phyloP scores from a whole-genome alignment of 2,797 vertebrate genomes.

The Chaetophractus vellerosus region DNA sequence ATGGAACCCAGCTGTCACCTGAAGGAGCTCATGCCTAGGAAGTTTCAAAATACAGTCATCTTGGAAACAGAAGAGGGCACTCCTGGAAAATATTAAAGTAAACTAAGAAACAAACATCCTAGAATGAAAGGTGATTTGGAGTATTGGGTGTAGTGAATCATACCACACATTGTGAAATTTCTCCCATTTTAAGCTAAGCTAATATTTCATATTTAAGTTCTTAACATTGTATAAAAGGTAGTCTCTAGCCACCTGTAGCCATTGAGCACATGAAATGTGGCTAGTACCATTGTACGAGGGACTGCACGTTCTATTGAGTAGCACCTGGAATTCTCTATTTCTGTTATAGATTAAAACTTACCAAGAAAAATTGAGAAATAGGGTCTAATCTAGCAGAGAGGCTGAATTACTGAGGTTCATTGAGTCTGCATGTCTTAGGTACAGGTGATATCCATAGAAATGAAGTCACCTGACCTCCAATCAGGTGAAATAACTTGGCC shows the following conservation, averaged over 20 bases:
- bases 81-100: neutral
- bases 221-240: neutral
- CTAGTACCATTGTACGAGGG: no score
- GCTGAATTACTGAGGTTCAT: neutral
- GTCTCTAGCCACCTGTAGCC: neutral
- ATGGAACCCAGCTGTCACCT: neutral
- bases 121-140: neutral
- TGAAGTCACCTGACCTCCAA: neutral
- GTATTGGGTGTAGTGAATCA: fast-evolving
- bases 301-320: neutral
- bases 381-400: neutral
- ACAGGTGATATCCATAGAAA: neutral
- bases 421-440: neutral
- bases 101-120: neutral
- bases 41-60: neutral
- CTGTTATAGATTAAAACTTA: no score
- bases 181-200: neutral
- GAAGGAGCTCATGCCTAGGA: neutral
- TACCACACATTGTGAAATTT: fast-evolving
- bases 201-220: neutral
- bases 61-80: neutral
- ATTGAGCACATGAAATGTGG: no score
- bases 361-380: neutral
- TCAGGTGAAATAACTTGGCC: neutral
- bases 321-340: neutral